A percentile compares a stretch with the other conserved stretches of the same genome.
These are phyloP conservation scores for Halichoeres trimaculatus DNA, from an alignment of 2,113 vertebrate species.

Conservation along the genomic window DNA sequence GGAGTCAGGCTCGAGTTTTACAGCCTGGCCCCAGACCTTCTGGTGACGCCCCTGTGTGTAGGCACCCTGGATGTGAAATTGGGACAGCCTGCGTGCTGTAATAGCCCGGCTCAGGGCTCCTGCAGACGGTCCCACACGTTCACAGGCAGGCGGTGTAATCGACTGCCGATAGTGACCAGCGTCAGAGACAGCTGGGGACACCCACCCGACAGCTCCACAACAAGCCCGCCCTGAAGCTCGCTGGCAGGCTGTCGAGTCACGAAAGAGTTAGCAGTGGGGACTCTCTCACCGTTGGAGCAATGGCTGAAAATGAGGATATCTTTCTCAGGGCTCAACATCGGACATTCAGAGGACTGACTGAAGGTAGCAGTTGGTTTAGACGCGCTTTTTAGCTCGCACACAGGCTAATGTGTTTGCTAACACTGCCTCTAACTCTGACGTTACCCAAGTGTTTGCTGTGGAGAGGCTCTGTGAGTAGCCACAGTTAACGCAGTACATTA, in stretches of 20 bases:
- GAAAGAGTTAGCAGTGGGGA: not conserved
- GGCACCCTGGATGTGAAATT: not conserved
- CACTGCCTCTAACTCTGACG: conserved; percentile 19
- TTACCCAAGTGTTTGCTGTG: conserved; percentile 1
- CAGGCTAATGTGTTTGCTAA: conserved; percentile 27
- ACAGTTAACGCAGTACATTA: not conserved
- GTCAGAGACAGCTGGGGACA: not conserved
- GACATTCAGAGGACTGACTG: conserved; percentile 77
- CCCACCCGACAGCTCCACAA: not conserved
- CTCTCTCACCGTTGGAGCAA: conserved; percentile 16
- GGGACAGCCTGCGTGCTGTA: not conserved
- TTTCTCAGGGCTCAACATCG: conserved; percentile 79
- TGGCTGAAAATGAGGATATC: conserved; percentile 72
- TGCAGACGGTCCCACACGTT: not conserved
- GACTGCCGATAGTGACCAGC: conserved; percentile 46
- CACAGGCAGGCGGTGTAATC: conserved; percentile 50
- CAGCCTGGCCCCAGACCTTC: too few species aligned
- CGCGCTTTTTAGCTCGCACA: conserved; percentile 8
- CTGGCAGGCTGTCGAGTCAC: not conserved
- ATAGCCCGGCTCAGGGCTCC: conserved; percentile 20
- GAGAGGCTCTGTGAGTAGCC: too few species aligned
- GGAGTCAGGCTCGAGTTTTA: too few species aligned
- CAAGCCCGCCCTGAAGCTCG: not conserved
- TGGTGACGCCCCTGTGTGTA: too few species aligned
- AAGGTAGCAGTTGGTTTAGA: conserved; percentile 76